Evolutionary conservation across 2,113 vertebrate genomes (phyloP).

Genomic region (Lampris megalopsis): DNA sequence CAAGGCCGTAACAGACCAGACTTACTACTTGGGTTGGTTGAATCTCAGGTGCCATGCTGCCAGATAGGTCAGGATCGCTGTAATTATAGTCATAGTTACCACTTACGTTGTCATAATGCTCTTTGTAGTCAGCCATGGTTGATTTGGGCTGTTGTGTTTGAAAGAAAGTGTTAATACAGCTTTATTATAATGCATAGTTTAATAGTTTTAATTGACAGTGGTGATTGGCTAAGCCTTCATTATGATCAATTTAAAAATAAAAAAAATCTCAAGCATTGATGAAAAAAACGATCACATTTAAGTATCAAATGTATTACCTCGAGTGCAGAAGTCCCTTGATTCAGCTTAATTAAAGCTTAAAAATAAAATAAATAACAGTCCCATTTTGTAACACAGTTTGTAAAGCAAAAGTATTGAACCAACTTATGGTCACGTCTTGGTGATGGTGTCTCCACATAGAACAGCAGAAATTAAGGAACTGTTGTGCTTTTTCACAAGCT

Average conservation of each 20-base stretch:
- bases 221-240: too few species aligned
- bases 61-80: fast-evolving
- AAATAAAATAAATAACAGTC: too few species aligned
- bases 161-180: background rate
- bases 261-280: too few species aligned
- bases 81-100: fast-evolving
- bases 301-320: too few species aligned
- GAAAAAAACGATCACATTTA: too few species aligned
- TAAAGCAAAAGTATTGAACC: too few species aligned
- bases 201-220: too few species aligned
- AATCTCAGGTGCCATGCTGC: background rate
- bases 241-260: too few species aligned
- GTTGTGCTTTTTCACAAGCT: conserved; percentile 28
- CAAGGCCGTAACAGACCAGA: conserved; percentile 76
- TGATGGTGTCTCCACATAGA: background rate
- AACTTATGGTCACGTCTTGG: conserved; percentile 21
- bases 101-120: fast-evolving
- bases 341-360: too few species aligned
- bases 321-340: too few species aligned
- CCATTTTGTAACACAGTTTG: too few species aligned
- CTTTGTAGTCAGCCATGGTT: conserved; percentile 18
- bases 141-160: conserved; percentile 8
- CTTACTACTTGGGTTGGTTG: conserved; percentile 25
- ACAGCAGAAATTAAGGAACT: conserved; percentile 5
- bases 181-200: background rate